These are phyloP conservation scores for Brachirus orientalis DNA, from an alignment of 2,113 vertebrate genomes.

Conservation along the genomic window DNA sequence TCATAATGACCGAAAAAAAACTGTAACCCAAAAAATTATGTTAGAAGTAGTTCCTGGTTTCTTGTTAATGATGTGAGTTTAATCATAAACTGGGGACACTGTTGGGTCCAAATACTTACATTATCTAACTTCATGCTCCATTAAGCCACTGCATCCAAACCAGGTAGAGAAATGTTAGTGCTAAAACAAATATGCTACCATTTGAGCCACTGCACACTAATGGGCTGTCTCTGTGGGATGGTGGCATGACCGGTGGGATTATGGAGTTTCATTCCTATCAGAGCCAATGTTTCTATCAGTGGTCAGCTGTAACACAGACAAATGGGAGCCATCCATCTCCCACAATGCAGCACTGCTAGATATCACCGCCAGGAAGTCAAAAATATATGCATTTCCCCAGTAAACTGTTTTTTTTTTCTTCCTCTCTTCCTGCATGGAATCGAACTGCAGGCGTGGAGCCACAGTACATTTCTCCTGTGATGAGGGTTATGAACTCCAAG, in stretches of 20 bases:
- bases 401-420: constrained; percentile 20
- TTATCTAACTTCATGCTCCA: constrained; percentile 20
- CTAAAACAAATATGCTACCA: constrained; percentile 19
- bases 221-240: constrained; percentile 31
- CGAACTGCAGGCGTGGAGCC: constrained; percentile 88
- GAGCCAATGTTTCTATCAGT: constrained; percentile 47
- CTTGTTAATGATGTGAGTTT: background rate
- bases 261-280: constrained; percentile 36
- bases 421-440: constrained; percentile 14
- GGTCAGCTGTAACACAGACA: constrained; percentile 70
- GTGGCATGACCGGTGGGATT: constrained; percentile 37
- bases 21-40: no score
- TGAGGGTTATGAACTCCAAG: constrained; percentile 97
- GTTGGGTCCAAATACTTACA: background rate
- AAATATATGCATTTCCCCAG: constrained; percentile 32
- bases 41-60: background rate
- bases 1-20: background rate
- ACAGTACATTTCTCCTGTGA: constrained; percentile 97
- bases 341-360: constrained; percentile 32
- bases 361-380: constrained; percentile 43
- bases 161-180: constrained; percentile 24
- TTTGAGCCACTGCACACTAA: constrained; percentile 38
- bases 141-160: constrained; percentile 24
- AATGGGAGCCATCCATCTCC: constrained; percentile 65
- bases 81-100: background rate